phyloP scores from a whole-genome alignment of 2,888 invertebrate species.

The Caenorhabditis zanzibari region DNA sequence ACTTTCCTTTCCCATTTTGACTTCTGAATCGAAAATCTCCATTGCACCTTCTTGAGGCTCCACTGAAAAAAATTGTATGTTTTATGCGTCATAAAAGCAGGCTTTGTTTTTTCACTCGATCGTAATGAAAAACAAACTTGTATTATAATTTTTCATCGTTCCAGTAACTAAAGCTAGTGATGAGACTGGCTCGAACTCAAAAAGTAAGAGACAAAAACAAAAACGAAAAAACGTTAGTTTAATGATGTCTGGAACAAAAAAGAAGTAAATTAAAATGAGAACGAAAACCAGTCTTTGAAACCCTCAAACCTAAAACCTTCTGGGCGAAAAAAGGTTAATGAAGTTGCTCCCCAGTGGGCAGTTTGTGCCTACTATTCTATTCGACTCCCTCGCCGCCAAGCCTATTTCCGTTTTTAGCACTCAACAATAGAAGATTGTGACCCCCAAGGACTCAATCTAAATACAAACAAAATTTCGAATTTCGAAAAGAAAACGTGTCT shows the following conservation, averaged over 20 bases:
- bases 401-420: constrained; percentile 60
- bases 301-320: constrained; percentile 9
- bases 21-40: background rate
- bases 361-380: constrained; percentile 53
- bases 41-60: background rate
- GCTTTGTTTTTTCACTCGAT: background rate
- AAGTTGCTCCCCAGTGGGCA: constrained; percentile 62
- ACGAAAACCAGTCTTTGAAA: constrained; percentile 4
- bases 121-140: too few relatives aligned
- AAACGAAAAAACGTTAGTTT: background rate
- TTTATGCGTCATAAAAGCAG: background rate
- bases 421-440: constrained; percentile 44
- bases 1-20: constrained; percentile 4
- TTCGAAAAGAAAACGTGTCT: background rate
- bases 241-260: constrained; percentile 19
- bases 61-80: constrained; percentile 17
- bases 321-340: constrained; percentile 65
- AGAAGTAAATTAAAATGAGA: constrained; percentile 27
- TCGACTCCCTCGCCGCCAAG: constrained; percentile 42
- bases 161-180: background rate
- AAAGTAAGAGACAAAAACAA: background rate
- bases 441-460: constrained; percentile 14
- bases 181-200: background rate
- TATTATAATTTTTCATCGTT: background rate
- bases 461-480: constrained; percentile 15